These are phyloP conservation scores for Aphaenogaster floridana DNA, from an alignment of 1,140 invertebrate genomes.

Conservation along the genomic window DNA sequence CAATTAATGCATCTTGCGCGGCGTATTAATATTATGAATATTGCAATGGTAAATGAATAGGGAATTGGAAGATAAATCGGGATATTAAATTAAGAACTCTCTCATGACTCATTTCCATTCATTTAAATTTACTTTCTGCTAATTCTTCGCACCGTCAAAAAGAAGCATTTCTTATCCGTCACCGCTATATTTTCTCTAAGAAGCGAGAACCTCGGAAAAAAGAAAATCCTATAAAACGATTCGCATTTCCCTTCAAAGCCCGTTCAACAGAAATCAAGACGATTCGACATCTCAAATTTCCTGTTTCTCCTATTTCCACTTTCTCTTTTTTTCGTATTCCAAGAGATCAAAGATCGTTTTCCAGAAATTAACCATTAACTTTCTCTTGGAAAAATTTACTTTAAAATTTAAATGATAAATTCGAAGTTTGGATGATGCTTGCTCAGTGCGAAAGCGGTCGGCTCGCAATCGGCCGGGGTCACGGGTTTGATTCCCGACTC, in stretches of 20 bases:
- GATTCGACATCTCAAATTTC: background rate
- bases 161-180: constrained; percentile 19
- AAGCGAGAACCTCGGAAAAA: background rate
- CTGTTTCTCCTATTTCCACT: no score
- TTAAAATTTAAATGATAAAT: background rate
- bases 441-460: no score
- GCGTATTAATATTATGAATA: background rate
- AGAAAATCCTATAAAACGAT: background rate
- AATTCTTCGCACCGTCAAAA: constrained; percentile 19
- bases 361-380: background rate
- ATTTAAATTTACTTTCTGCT: constrained; percentile 17
- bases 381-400: background rate
- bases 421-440: background rate
- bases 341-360: background rate
- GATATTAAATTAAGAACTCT: constrained; percentile 53
- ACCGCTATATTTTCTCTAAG: constrained; percentile 20
- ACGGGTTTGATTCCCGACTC: no score
- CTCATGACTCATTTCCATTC: constrained; percentile 38
- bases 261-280: background rate
- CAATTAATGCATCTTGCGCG: background rate
- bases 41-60: background rate
- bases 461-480: no score
- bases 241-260: background rate
- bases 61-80: background rate
- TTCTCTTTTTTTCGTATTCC: background rate